phyloP scores from a whole-genome alignment of 1,140 invertebrate genomes.

The Bombus haemorrhoidalis region DNA sequence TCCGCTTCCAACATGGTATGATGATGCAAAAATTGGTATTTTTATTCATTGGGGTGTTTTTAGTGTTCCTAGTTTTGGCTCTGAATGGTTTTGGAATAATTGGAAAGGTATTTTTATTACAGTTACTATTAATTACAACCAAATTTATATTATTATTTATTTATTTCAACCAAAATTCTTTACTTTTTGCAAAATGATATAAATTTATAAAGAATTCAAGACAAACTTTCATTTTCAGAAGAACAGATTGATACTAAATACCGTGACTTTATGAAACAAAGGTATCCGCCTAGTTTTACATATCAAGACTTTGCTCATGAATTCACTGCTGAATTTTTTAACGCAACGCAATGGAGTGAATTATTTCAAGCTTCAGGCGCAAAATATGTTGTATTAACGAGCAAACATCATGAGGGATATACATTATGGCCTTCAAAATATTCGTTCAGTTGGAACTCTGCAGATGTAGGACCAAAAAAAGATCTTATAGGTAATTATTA shows the following conservation, averaged over 20 bases:
- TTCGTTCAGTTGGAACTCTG: constrained; percentile 95
- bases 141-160: neutral
- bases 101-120: constrained; percentile 85
- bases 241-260: constrained; percentile 72
- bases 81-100: constrained; percentile 94
- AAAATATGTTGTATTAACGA: constrained; percentile 94
- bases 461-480: constrained; percentile 92
- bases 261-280: constrained; percentile 88
- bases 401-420: constrained; percentile 97
- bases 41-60: constrained; percentile 97
- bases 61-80: constrained; percentile 92
- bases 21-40: constrained; percentile 94
- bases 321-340: constrained; percentile 92
- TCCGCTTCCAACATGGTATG: constrained; percentile 94
- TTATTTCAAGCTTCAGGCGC: constrained; percentile 90
- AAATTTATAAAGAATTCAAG: neutral
- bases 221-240: constrained; percentile 52
- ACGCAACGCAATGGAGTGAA: constrained; percentile 89
- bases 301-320: constrained; percentile 94
- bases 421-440: constrained; percentile 94
- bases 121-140: neutral
- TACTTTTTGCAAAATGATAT: neutral
- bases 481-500: constrained; percentile 88
- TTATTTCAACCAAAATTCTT: neutral
- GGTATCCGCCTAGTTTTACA: constrained; percentile 90